Percentiles rank a stretch among this genome's conserved stretches.
phyloP scores from a whole-genome alignment of 2,888 invertebrate genomes.

The Erannis defoliaria region DNA sequence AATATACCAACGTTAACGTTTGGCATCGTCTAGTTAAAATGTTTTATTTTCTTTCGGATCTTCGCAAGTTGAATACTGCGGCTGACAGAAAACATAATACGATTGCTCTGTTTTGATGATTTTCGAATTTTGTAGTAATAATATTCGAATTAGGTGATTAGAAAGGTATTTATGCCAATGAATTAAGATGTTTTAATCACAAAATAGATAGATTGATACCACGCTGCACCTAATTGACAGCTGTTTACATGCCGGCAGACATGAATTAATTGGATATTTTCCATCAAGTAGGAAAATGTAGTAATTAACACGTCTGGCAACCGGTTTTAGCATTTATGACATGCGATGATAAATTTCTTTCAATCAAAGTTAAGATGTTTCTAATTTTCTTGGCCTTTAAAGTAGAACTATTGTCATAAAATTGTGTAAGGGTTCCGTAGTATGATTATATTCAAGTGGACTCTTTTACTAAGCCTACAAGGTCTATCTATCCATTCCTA shows the following conservation, averaged over 20 bases:
- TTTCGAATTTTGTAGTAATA: too few species aligned
- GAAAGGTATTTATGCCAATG: neutral
- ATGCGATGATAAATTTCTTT: neutral
- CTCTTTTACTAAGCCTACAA: too few species aligned
- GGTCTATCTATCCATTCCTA: too few species aligned
- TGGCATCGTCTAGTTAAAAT: too few species aligned
- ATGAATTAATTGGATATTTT: constrained; percentile 17
- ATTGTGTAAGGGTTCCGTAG: too few species aligned
- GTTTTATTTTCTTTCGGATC: too few species aligned
- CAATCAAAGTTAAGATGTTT: constrained; percentile 2
- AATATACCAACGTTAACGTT: too few species aligned
- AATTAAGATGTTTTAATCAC: constrained; percentile 7
- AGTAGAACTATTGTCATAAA: too few species aligned
- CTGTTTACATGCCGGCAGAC: constrained; percentile 2
- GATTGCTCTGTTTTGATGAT: too few species aligned
- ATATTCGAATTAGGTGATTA: neutral
- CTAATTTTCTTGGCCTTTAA: neutral
- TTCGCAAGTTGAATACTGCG: too few species aligned
- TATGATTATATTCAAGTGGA: too few species aligned
- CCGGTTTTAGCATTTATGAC: constrained; percentile 11
- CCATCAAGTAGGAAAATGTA: constrained; percentile 8
- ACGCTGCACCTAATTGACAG: constrained; percentile 15
- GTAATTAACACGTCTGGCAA: constrained; percentile 1
- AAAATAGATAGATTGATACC: constrained; percentile 7
- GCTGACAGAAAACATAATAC: too few species aligned